These are phyloP conservation scores for Leptinotarsa haldemani DNA, from an alignment of 2,888 invertebrate genomes.

Conservation along the genomic window DNA sequence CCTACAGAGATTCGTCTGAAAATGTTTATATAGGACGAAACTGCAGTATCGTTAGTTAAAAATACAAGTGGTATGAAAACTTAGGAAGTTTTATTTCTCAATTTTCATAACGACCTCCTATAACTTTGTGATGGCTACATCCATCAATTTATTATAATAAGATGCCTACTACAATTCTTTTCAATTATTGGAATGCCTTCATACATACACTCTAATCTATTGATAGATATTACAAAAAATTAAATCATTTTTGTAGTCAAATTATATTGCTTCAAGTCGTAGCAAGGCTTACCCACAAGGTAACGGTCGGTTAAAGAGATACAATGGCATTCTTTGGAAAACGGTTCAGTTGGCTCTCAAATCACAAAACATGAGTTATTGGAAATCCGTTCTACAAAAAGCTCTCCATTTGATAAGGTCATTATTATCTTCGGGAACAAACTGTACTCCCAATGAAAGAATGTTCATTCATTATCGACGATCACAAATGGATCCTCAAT, in stretches of 20 bases:
- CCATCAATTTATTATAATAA: not conserved
- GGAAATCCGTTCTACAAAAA: constrained; percentile 7
- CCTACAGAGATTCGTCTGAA: no score
- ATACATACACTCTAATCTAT: not conserved
- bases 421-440: not conserved
- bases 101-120: no score
- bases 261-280: constrained; percentile 1
- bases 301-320: not conserved
- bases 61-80: no score
- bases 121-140: no score
- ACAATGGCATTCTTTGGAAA: constrained; percentile 13
- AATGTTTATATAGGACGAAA: no score
- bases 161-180: not conserved
- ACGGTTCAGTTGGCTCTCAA: not conserved
- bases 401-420: constrained; percentile 2
- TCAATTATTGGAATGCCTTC: not conserved
- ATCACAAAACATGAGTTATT: not conserved
- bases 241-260: not conserved
- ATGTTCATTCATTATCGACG: constrained; percentile 4
- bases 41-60: no score
- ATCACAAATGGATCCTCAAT: not conserved
- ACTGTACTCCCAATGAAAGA: constrained; percentile 15
- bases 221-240: constrained; percentile 1
- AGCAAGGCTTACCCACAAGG: not conserved
- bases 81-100: no score